These are phyloP conservation scores for Tineola bisselliella DNA, from an alignment of 2,888 invertebrate genomes.

Conservation along the genomic window DNA sequence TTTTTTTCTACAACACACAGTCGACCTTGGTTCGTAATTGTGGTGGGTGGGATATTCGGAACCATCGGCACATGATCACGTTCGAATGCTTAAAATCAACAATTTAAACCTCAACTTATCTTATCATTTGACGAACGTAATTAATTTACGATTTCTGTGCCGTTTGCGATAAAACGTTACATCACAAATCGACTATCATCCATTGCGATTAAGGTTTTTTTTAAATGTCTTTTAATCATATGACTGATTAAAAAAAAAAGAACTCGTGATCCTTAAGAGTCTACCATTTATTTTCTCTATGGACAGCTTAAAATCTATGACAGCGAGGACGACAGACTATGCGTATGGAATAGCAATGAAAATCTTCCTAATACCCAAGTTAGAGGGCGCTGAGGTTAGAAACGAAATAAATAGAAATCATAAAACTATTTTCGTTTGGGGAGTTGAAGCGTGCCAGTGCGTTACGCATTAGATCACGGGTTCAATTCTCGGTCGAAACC, in stretches of 20 bases:
- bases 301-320: not conserved
- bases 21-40: conserved; percentile 21
- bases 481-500: no score
- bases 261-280: not conserved
- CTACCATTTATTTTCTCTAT: not conserved
- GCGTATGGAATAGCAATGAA: no score
- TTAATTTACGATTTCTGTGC: conserved; percentile 33
- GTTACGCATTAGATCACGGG: no score
- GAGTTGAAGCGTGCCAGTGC: no score
- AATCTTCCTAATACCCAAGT: no score
- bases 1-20: conserved; percentile 64
- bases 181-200: conserved; percentile 9
- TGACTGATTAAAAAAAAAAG: conserved; percentile 4
- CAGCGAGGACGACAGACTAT: not conserved
- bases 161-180: conserved; percentile 15
- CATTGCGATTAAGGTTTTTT: not conserved
- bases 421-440: no score
- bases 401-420: no score
- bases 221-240: conserved; percentile 8
- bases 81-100: not conserved
- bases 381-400: no score
- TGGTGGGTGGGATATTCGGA: not conserved
- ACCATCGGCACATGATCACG: not conserved
- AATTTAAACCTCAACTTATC: conserved; percentile 16
- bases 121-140: conserved; percentile 35